A percentile compares a stretch with the other conserved stretches of the same genome.
Evolutionary conservation across 2,888 invertebrate genomes (phyloP).

Genomic region (Eupithecia exiguata): DNA sequence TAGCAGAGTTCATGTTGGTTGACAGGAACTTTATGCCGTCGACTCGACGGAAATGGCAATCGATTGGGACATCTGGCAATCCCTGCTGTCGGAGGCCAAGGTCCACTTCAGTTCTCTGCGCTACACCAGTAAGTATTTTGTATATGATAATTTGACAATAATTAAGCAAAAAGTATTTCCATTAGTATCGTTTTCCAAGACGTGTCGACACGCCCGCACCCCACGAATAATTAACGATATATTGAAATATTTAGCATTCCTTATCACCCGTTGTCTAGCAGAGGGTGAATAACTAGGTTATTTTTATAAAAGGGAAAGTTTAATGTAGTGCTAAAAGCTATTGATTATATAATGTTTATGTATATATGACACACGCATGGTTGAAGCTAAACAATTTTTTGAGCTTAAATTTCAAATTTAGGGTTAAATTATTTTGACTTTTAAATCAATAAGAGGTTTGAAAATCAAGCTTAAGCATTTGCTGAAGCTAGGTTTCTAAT

Average conservation of each 20-base stretch:
- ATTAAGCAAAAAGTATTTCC: conserved; percentile 64
- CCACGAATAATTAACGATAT: conserved; percentile 68
- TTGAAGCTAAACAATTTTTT: too few relatives aligned
- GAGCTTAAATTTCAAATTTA: background rate
- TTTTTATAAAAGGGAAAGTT: background rate
- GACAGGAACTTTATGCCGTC: background rate
- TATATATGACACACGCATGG: too few relatives aligned
- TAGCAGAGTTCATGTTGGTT: too few relatives aligned
- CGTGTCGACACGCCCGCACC: conserved; percentile 63
- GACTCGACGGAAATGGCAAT: background rate
- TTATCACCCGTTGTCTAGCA: conserved; percentile 55
- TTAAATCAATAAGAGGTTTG: too few relatives aligned
- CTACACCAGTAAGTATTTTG: background rate
- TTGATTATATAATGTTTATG: too few relatives aligned
- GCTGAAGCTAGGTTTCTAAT: background rate
- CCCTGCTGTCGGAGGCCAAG: background rate
- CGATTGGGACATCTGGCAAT: background rate
- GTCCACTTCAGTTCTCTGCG: background rate
- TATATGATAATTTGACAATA: background rate
- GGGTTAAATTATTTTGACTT: background rate
- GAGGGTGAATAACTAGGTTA: conserved; percentile 42
- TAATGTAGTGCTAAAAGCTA: background rate
- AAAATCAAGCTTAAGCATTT: too few relatives aligned
- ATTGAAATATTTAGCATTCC: conserved; percentile 67
- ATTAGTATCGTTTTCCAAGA: conserved; percentile 75